Conservation (phyloP, 1,140 invertebrate species). For the Neuroterus valhalla region DNA sequence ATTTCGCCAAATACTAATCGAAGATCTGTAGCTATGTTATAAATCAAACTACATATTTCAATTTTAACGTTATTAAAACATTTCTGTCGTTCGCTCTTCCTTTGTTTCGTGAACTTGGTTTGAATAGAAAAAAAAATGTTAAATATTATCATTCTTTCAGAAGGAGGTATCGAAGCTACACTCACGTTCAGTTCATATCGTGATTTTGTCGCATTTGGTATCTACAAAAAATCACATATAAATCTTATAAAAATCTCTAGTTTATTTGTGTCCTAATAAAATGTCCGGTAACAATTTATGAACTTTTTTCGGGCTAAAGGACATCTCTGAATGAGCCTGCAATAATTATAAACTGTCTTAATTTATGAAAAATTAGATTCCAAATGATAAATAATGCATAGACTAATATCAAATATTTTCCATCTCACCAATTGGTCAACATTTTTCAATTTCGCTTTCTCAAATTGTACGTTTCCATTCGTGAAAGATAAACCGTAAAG, state of each 20-base stretch:
- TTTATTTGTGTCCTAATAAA: conserved; percentile 46
- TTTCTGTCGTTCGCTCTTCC: too few relatives aligned
- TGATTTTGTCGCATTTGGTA: too few relatives aligned
- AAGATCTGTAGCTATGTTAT: too few relatives aligned
- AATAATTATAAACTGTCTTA: conserved; percentile 38
- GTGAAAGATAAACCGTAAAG: conserved; percentile 53
- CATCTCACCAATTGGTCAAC: conserved; percentile 52
- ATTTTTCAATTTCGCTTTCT: conserved; percentile 57
- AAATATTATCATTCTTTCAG: too few relatives aligned
- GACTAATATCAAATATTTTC: conserved; percentile 25
- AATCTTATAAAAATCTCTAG: neutral
- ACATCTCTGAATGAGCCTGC: conserved; percentile 59
- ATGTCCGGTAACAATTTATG: conserved; percentile 58
- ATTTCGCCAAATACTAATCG: too few relatives aligned
- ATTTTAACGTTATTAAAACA: too few relatives aligned
- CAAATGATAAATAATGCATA: conserved; percentile 28
- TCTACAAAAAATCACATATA: too few relatives aligned
- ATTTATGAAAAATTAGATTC: conserved; percentile 27
- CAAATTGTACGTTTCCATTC: conserved; percentile 60
- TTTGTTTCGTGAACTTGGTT: too few relatives aligned
- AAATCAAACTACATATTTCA: too few relatives aligned
- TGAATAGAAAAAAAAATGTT: too few relatives aligned
- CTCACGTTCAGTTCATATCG: too few relatives aligned
- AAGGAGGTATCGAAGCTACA: too few relatives aligned
- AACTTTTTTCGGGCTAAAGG: conserved; percentile 48